These are phyloP conservation scores for Mus caroli DNA, from an alignment of 2,797 vertebrate species.

Conservation along the genomic window DNA sequence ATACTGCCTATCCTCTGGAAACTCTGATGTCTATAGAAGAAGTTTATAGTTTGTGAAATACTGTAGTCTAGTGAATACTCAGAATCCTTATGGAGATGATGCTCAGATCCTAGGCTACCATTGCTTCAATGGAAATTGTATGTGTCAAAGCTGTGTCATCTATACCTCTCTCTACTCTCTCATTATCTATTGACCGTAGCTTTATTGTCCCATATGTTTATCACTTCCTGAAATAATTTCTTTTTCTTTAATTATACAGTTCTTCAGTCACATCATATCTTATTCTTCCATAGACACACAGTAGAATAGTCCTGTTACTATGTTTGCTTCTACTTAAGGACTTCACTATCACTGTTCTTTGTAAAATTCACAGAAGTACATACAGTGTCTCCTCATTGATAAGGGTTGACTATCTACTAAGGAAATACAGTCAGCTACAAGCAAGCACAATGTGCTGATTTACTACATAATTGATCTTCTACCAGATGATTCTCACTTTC, in stretches of 20 bases:
- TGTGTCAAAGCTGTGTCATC: not conserved
- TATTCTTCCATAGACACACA: not conserved
- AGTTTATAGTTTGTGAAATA: not conserved
- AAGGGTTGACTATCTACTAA: not conserved
- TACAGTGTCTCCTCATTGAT: not conserved
- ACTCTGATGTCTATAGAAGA: not conserved
- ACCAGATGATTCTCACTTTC: not conserved
- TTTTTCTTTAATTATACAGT: not conserved
- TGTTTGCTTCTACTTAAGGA: not conserved
- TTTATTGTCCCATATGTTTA: not conserved
- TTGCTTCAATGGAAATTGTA: not conserved
- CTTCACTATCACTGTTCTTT: not conserved
- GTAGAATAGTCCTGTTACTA: not conserved
- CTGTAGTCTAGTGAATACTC: not conserved
- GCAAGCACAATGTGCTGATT: not conserved
- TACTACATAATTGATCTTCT: not conserved
- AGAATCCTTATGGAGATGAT: not conserved
- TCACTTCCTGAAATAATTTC: not conserved
- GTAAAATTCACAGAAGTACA: not conserved
- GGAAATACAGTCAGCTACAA: not conserved
- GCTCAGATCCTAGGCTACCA: fast-evolving
- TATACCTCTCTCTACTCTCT: not conserved
- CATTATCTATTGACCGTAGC: not conserved
- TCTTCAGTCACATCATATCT: not conserved
- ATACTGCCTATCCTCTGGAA: fast-evolving